These are phyloP conservation scores for Aphodius granarius DNA, from an alignment of 2,888 invertebrate species.

Conservation along the genomic window DNA sequence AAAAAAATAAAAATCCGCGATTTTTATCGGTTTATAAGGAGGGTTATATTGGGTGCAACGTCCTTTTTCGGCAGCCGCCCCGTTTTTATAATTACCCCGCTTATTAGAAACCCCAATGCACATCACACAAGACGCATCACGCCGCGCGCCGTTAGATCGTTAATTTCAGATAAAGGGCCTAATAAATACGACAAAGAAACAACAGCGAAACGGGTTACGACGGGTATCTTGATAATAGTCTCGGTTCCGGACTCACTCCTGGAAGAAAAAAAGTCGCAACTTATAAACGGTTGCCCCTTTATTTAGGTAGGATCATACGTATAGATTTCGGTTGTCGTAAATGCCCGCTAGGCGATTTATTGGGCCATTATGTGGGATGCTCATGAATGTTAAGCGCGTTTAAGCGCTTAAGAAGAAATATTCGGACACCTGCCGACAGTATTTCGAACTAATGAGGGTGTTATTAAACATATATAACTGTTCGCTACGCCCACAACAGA, in stretches of 20 bases:
- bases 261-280: not conserved
- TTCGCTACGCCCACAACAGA: not conserved
- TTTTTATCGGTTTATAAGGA: not conserved
- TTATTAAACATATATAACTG: not conserved
- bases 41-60: slow-evolving; percentile 5
- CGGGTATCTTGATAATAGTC: not conserved
- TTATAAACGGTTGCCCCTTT: not conserved
- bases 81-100: slow-evolving; percentile 9
- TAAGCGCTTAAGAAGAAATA: not conserved
- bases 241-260: too few relatives aligned
- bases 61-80: not conserved
- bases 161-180: slow-evolving; percentile 8
- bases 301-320: not conserved
- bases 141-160: slow-evolving; percentile 7
- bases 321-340: not conserved
- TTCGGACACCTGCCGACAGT: not conserved
- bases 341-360: slow-evolving; percentile 2
- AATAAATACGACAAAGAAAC: slow-evolving; percentile 10
- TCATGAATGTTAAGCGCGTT: slow-evolving; percentile 10
- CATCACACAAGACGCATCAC: too few relatives aligned
- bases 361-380: not conserved
- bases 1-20: not conserved
- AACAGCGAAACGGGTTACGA: not conserved
- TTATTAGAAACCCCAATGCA: slow-evolving; percentile 10
- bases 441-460: not conserved